phyloP scores from a whole-genome alignment of 2,888 invertebrate species.

The Trachelus iudaicus region DNA sequence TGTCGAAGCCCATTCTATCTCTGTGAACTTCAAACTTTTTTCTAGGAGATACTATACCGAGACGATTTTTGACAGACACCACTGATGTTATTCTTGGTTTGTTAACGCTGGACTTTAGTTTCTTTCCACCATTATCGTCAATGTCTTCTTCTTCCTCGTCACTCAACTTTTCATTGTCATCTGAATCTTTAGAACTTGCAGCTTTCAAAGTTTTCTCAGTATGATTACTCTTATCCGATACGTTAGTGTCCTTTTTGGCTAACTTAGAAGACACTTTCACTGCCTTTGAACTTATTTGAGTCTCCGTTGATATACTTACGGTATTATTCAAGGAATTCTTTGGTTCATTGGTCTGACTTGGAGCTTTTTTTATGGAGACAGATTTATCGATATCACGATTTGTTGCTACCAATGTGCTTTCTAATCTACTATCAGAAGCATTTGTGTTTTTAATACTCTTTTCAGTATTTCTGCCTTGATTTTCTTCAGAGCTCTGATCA shows the following conservation, averaged over 20 bases:
- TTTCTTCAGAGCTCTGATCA: not conserved
- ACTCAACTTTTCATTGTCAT: conserved; percentile 37
- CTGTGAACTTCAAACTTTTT: conserved; percentile 49
- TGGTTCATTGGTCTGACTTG: not conserved
- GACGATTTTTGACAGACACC: conserved; percentile 56
- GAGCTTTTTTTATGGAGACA: conserved; percentile 51
- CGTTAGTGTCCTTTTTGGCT: conserved; percentile 62
- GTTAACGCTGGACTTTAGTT: conserved; percentile 52
- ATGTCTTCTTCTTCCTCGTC: conserved; percentile 37
- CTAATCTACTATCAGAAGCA: not conserved
- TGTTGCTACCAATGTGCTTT: not conserved
- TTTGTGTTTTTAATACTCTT: conserved; percentile 5
- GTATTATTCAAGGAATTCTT: not conserved
- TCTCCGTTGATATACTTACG: not conserved
- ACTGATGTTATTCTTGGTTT: conserved; percentile 60
- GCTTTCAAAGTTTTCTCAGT: conserved; percentile 63
- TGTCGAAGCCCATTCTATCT: conserved; percentile 23
- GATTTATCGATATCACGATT: conserved; percentile 41
- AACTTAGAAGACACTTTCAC: conserved; percentile 60
- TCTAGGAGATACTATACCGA: conserved; percentile 45
- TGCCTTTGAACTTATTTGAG: conserved; percentile 2
- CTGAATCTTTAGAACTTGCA: conserved; percentile 29
- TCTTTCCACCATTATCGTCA: conserved; percentile 29
- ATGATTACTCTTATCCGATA: conserved; percentile 64
- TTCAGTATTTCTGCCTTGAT: not conserved